Percentiles rank a stretch among this genome's conserved stretches.
Conservation (phyloP, 1,140 invertebrate genomes). For the Orius insidiosus region DNA sequence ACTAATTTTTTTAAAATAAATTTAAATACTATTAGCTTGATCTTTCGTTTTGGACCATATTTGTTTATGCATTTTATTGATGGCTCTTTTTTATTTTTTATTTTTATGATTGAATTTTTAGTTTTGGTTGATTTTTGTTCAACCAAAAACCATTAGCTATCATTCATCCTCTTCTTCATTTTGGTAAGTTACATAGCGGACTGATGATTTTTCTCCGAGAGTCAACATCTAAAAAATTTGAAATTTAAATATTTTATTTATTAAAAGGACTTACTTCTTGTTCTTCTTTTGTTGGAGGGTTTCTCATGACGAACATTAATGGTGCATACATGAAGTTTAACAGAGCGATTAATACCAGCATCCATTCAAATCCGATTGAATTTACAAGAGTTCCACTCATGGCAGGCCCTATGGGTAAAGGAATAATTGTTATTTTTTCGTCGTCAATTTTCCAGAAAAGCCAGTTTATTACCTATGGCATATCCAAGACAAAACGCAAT, state of each 20-base stretch:
- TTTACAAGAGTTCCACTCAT: conserved; percentile 80
- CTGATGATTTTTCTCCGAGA: conserved; percentile 73
- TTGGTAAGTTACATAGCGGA: conserved; percentile 85
- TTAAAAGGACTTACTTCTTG: conserved; percentile 40
- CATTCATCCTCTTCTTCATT: conserved; percentile 71
- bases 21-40: background rate
- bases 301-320: conserved; percentile 68
- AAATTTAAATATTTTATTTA: background rate
- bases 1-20: background rate
- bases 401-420: conserved; percentile 48
- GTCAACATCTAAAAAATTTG: conserved; percentile 55
- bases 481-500: conserved; percentile 97
- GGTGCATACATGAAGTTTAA: conserved; percentile 92
- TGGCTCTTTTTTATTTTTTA: too few relatives aligned
- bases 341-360: conserved; percentile 89
- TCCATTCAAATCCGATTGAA: conserved; percentile 85
- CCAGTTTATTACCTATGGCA: conserved; percentile 66
- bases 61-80: conserved; percentile 1
- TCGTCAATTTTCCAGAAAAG: too few relatives aligned
- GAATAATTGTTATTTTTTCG: too few relatives aligned
- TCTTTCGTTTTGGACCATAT: background rate
- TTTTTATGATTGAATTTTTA: too few relatives aligned
- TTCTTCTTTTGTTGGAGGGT: conserved; percentile 81
- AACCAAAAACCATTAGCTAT: conserved; percentile 13
- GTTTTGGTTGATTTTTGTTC: conserved; percentile 2